A percentile compares a stretch with the other conserved stretches of the same genome.
Evolutionary conservation across 2,113 vertebrate species (phyloP).

Genomic region (Tamias sibiricus): DNA sequence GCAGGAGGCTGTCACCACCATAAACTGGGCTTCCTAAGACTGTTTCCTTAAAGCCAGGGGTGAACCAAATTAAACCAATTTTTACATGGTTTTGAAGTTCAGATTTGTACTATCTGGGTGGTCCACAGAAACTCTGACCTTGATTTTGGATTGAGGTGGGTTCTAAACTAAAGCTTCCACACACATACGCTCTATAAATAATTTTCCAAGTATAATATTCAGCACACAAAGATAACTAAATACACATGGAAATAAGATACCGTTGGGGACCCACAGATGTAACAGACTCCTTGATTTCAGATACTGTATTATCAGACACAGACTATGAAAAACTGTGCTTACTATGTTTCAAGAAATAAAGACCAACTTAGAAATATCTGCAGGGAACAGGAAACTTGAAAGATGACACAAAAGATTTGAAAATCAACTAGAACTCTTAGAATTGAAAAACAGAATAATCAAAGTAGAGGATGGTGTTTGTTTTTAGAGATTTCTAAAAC

Average conservation of each 20-base stretch:
- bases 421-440: slow-evolving; percentile 44
- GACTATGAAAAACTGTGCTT: neutral
- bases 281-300: neutral
- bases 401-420: neutral
- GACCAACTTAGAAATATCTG: neutral
- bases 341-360: slow-evolving; percentile 38
- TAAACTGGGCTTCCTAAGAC: neutral
- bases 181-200: slow-evolving; percentile 19
- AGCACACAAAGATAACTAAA: slow-evolving; percentile 38
- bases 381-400: neutral
- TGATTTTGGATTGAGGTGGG: slow-evolving; percentile 18
- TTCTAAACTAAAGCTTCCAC: slow-evolving; percentile 42
- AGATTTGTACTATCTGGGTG: neutral
- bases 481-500: neutral
- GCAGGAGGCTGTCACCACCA: neutral
- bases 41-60: neutral
- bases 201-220: slow-evolving; percentile 40
- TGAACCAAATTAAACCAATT: neutral
- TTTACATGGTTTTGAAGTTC: neutral
- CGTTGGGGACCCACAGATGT: neutral
- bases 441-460: neutral
- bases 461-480: neutral
- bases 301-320: neutral
- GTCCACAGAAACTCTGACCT: neutral
- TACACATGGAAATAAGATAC: slow-evolving; percentile 9